Conservation (phyloP, 2,113 vertebrate species). For the Odocoileus virginianus region DNA sequence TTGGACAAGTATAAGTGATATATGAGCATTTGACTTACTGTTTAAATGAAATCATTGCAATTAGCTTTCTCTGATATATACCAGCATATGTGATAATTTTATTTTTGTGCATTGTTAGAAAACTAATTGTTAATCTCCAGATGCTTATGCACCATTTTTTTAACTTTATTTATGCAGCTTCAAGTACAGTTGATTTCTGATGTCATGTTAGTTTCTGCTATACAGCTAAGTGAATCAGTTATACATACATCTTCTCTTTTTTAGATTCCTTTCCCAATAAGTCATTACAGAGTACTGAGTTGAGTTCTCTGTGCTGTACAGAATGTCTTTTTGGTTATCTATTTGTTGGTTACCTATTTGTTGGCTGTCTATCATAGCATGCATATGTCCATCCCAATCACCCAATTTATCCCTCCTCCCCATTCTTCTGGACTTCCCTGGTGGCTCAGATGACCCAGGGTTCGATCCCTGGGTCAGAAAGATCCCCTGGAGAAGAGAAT, state of each 20-base stretch:
- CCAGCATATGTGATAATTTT: neutral
- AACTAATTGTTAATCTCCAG: neutral
- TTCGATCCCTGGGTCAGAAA: neutral
- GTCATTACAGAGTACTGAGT: neutral
- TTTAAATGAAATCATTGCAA: neutral
- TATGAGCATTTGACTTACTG: neutral
- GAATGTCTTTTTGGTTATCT: neutral
- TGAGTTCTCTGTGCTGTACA: neutral
- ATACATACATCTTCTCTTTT: neutral
- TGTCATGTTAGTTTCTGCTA: neutral
- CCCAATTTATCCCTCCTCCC: neutral
- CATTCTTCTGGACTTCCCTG: neutral
- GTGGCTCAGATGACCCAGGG: neutral
- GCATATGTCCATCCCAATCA: neutral
- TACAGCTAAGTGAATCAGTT: neutral
- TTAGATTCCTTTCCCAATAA: neutral
- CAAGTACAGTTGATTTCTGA: neutral
- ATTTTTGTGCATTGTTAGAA: neutral
- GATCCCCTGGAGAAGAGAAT: neutral
- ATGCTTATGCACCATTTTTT: neutral
- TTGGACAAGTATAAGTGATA: neutral
- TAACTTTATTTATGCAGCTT: neutral
- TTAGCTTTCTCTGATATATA: neutral
- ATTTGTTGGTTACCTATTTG: neutral
- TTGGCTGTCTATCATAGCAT: neutral